phyloP scores from a whole-genome alignment of 2,113 vertebrate species.

The Ageneiosus marmoratus region DNA sequence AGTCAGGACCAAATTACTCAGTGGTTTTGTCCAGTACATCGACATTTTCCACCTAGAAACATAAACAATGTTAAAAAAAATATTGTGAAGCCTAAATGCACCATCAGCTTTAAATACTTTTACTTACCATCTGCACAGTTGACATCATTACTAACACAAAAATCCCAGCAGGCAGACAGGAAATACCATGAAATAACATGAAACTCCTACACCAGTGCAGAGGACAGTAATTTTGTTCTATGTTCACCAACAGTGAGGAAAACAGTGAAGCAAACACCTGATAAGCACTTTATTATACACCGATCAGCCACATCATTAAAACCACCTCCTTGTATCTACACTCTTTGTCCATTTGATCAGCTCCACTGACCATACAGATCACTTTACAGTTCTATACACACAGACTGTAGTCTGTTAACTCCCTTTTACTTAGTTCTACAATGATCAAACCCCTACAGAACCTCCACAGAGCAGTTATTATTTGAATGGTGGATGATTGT shows the following conservation, averaged over 20 bases:
- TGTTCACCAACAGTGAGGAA: neutral
- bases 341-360: too few relatives aligned
- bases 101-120: neutral
- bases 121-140: neutral
- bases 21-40: slow-evolving; percentile 11
- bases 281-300: too few relatives aligned
- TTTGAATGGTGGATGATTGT: too few relatives aligned
- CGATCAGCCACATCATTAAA: too few relatives aligned
- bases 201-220: neutral
- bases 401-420: too few relatives aligned
- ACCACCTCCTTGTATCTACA: too few relatives aligned
- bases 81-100: neutral
- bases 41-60: slow-evolving; percentile 10
- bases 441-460: too few relatives aligned
- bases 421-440: too few relatives aligned
- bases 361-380: too few relatives aligned
- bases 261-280: too few relatives aligned
- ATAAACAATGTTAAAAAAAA: slow-evolving; percentile 28
- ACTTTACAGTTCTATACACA: too few relatives aligned
- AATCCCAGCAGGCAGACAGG: neutral
- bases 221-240: neutral
- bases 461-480: too few relatives aligned
- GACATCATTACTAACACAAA: neutral
- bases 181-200: neutral
- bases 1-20: slow-evolving; percentile 52